Percentiles rank a stretch among this genome's conserved stretches.
Evolutionary conservation across 2,113 vertebrate genomes (phyloP).

Genomic region (human (Homo sapiens)): GRCh38 chr1:244906501-244907000

Average conservation of each 20-base stretch:
- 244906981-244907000: background rate
- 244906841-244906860: background rate
- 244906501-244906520: background rate
- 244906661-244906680: background rate
- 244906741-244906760: background rate
- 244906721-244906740: background rate
- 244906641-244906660: background rate
- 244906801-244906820: background rate
- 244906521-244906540: background rate
- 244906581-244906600: background rate
- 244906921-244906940: background rate
- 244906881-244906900: background rate
- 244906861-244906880: background rate
- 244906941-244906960: background rate
- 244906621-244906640: background rate
- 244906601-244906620: background rate
- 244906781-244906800: background rate
- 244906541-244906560: background rate
- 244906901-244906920: background rate
- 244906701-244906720: background rate
- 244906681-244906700: background rate
- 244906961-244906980: background rate
- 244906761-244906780: background rate
- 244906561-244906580: background rate
- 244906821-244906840: background rate